Base-by-base conservation (phyloP, 2,113 vertebrate genomes). In the Meles meles region DNA sequence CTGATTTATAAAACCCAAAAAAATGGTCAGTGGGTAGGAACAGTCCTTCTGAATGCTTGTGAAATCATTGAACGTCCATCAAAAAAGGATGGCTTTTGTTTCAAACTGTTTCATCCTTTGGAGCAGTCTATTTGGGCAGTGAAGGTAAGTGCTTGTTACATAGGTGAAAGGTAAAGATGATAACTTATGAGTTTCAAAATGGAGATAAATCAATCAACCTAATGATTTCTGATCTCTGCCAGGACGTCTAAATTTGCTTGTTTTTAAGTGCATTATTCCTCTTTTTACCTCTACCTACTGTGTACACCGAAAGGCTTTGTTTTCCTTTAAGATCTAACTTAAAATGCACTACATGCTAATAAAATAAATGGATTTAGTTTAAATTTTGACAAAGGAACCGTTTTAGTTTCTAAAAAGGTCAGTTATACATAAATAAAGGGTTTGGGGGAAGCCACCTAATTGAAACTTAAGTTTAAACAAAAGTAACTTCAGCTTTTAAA, bases 71-170 rank as follows among this genome's bases (percentile, higher is more conserved):
- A 99, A 98, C 99, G 99, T 93, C 99, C 99, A 86, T 99, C 99
- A 87, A 99, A 99, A 98, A 99, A 99, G 97, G 99, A 99, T 95
- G 99, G 99, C 88, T 99, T 99, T 98, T 99, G 99, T 98, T 99
- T 99, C 98, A 99, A 99, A 98, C 99, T 99, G 93, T 99, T 99
- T 97, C 99, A 99, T 98, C 99, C 99, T 21, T 98, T 99, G 98
- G 99, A 99, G 77, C 99, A 99, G 96, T 99, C 99, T 96, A 99
- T 99, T 98, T 99, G 99, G 99, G 99, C 99, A 71, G 99, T 99
- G 96, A 99, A 99, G 99, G 99, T 99, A 98, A 98, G 55, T 4
- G 47, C 7, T 69, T 93, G 5, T 42, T 74, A 23, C 12, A 47
- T 65, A 82, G 12, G 17, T 85, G 21, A 67, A 92, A 96, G 6